Percentiles rank a stretch among this genome's conserved stretches.
Conservation (phyloP, 2,888 invertebrate species). For the Branchipolynoe longqiensis region DNA sequence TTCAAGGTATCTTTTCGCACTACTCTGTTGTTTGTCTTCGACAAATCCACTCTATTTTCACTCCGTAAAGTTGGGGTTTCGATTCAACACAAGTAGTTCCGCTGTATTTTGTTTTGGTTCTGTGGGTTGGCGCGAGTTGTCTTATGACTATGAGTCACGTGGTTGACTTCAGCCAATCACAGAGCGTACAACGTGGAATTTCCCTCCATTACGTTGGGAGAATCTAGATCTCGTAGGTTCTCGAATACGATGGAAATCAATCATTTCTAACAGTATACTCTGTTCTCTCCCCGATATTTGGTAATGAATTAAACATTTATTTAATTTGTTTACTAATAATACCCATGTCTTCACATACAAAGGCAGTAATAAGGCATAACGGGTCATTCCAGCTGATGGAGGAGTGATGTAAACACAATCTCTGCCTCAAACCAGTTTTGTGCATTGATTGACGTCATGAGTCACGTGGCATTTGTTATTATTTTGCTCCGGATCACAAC, state of each 20-base stretch:
- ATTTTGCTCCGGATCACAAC: slow-evolving; percentile 42
- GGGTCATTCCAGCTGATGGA: not conserved
- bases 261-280: not conserved
- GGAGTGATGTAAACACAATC: slow-evolving; percentile 27
- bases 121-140: slow-evolving; percentile 51
- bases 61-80: not conserved
- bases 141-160: slow-evolving; percentile 43
- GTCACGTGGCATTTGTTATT: slow-evolving; percentile 57
- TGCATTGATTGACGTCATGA: slow-evolving; percentile 55
- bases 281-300: not conserved
- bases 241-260: not conserved
- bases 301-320: too few relatives aligned
- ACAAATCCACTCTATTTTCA: not conserved
- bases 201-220: slow-evolving; percentile 31
- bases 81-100: not conserved
- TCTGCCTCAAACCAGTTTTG: slow-evolving; percentile 38
- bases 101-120: slow-evolving; percentile 54
- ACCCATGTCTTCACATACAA: too few relatives aligned
- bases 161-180: slow-evolving; percentile 7
- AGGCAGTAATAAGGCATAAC: not conserved
- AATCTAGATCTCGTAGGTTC: slow-evolving; percentile 23
- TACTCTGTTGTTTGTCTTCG: not conserved
- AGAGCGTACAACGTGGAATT: slow-evolving; percentile 37
- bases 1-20: not conserved
- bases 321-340: too few relatives aligned